These are phyloP conservation scores for Deilephila elpenor DNA, from an alignment of 2,888 invertebrate genomes.

Conservation along the genomic window DNA sequence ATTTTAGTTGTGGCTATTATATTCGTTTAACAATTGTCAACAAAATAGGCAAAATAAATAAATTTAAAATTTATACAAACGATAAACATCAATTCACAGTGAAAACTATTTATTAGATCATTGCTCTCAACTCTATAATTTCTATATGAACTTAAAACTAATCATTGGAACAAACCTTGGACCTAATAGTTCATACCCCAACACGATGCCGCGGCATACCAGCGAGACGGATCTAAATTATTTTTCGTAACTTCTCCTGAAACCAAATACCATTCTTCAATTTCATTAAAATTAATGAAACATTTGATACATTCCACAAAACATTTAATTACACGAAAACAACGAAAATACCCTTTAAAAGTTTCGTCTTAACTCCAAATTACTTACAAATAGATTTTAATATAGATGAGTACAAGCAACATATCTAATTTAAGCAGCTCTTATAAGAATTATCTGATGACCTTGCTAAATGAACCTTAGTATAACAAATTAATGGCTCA, in stretches of 20 bases:
- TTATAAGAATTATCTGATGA: constrained; percentile 5
- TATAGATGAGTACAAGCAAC: background rate
- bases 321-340: constrained; percentile 19
- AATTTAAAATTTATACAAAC: too few species aligned
- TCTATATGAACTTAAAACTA: too few species aligned
- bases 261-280: background rate
- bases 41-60: too few species aligned
- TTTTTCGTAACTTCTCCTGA: background rate
- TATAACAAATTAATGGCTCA: constrained; percentile 12
- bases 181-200: too few species aligned
- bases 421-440: background rate
- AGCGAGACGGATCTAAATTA: background rate
- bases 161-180: too few species aligned
- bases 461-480: constrained; percentile 13
- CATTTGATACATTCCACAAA: constrained; percentile 8
- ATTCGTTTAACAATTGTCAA: too few species aligned
- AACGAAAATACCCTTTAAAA: background rate
- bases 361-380: background rate
- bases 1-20: too few species aligned
- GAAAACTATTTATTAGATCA: too few species aligned
- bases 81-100: too few species aligned
- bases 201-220: too few species aligned
- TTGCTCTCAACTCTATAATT: too few species aligned
- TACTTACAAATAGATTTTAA: constrained; percentile 4
- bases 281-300: background rate